Conservation (phyloP, 2,113 vertebrate genomes). For the Anser brachyrhynchus region DNA sequence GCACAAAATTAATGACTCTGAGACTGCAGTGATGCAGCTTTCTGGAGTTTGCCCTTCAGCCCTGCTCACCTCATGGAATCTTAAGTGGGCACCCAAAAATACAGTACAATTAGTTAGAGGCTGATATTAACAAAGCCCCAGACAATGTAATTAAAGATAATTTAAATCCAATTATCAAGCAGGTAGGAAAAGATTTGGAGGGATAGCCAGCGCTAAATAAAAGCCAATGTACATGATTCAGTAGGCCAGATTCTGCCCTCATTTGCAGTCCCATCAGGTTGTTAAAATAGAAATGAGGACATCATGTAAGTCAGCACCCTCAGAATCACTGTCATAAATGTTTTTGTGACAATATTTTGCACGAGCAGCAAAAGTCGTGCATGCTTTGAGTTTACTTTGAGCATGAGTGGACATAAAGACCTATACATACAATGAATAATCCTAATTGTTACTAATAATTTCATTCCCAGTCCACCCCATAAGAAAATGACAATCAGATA, state of each 20-base stretch:
- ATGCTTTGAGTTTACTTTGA: neutral
- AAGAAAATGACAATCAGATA: neutral
- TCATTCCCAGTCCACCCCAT: neutral
- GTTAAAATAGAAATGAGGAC: neutral
- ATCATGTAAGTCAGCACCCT: neutral
- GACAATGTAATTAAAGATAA: constrained; percentile 37
- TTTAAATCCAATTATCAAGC: constrained; percentile 41
- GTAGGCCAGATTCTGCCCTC: neutral
- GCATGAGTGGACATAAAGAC: neutral
- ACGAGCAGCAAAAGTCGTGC: neutral
- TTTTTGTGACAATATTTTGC: neutral
- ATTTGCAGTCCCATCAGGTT: neutral
- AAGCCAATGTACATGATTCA: neutral
- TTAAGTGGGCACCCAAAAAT: constrained; percentile 47
- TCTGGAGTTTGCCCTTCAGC: constrained; percentile 65
- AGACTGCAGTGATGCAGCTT: constrained; percentile 42
- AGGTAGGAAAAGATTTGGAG: constrained; percentile 31
- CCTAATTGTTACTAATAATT: neutral
- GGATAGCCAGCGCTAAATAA: neutral
- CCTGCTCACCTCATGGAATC: constrained; percentile 32
- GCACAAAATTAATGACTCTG: constrained; percentile 74
- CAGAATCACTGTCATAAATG: neutral
- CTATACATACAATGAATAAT: neutral
- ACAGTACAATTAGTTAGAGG: neutral
- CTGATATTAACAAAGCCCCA: constrained; percentile 33